These are phyloP conservation scores for Palloptera scutellata DNA, from an alignment of 2,888 invertebrate genomes.

Conservation along the genomic window DNA sequence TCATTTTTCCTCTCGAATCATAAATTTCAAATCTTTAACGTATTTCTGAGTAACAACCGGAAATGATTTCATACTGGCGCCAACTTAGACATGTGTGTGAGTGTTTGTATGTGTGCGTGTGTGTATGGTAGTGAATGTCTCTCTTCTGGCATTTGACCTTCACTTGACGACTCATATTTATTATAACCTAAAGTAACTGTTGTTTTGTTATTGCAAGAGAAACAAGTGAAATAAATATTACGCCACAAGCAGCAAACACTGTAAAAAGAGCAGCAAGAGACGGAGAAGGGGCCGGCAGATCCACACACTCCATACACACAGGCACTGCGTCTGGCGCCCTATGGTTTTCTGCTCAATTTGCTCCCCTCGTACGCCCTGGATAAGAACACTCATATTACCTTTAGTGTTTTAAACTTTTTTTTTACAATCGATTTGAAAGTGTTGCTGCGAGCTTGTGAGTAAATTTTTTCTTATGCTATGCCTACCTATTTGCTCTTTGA, in stretches of 20 bases:
- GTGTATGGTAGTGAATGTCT: neutral
- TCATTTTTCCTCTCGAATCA: neutral
- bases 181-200: constrained; percentile 54
- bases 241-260: neutral
- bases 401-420: neutral
- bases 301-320: neutral
- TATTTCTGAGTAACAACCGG: neutral
- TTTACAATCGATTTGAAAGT: neutral
- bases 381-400: neutral
- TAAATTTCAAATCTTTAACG: constrained; percentile 4
- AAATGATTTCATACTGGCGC: constrained; percentile 11
- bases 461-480: neutral
- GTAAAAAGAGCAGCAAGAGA: neutral
- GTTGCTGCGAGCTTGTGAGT: neutral
- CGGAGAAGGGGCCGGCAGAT: neutral
- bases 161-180: constrained; percentile 54
- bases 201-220: constrained; percentile 43
- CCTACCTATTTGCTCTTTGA: neutral
- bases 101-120: too few relatives aligned
- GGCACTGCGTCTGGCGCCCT: constrained; percentile 51
- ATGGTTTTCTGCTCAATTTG: constrained; percentile 63
- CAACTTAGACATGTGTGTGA: neutral
- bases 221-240: constrained; percentile 56
- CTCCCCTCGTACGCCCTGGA: constrained; percentile 24
- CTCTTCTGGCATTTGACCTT: constrained; percentile 44